A percentile compares a stretch with the other conserved stretches of the same genome.
phyloP scores from a whole-genome alignment of 2,888 invertebrate species.

The Buathra laborator region DNA sequence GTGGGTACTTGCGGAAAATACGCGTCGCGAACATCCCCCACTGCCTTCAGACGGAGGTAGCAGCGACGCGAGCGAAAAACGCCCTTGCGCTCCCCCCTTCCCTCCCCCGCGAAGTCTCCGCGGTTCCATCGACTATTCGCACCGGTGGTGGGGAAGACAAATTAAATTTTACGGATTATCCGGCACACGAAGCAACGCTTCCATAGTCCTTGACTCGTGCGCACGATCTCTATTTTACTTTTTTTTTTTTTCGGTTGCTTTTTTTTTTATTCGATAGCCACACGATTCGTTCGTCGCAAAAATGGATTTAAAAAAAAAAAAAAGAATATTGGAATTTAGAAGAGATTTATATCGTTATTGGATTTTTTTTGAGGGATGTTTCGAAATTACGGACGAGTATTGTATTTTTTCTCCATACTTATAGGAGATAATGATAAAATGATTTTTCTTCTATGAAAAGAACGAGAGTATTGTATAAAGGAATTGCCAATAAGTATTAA shows the following conservation, averaged over 20 bases:
- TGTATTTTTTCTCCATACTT: background rate
- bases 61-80: conserved; percentile 52
- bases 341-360: background rate
- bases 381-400: background rate
- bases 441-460: too few relatives aligned
- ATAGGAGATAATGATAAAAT: too few relatives aligned
- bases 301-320: background rate
- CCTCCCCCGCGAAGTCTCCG: background rate
- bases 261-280: background rate
- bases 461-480: too few relatives aligned
- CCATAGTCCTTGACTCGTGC: conserved; percentile 12
- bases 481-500: too few relatives aligned
- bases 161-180: conserved; percentile 64
- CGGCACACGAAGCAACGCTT: background rate
- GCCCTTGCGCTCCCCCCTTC: conserved; percentile 26
- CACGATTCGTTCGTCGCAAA: background rate
- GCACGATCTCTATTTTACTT: background rate
- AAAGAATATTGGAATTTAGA: background rate
- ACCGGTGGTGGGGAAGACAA: conserved; percentile 27
- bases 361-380: background rate
- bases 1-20: conserved; percentile 16
- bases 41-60: background rate
- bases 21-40: conserved; percentile 1
- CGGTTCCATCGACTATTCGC: conserved; percentile 54
- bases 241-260: background rate